These are phyloP conservation scores for Zosterops pallidus DNA, from an alignment of 2,113 vertebrate species.

Conservation along the genomic window DNA sequence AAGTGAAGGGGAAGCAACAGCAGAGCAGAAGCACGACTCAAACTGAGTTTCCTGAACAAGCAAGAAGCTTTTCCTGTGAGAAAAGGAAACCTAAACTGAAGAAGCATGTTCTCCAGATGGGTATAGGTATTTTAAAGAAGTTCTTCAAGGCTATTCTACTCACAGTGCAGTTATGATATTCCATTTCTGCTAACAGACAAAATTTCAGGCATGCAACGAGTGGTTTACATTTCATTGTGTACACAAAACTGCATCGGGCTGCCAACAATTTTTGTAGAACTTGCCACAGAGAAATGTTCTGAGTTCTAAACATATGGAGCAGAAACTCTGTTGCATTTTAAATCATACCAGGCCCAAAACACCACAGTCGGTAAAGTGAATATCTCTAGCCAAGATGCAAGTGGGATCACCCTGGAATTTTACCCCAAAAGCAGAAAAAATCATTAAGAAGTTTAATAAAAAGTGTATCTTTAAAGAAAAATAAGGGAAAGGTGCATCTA, in stretches of 20 bases:
- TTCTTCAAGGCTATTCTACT: background rate
- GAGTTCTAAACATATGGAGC: background rate
- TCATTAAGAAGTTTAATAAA: background rate
- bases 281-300: background rate
- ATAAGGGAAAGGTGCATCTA: background rate
- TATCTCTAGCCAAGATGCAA: background rate
- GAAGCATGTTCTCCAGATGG: background rate
- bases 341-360: background rate
- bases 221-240: background rate
- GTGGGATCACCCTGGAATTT: background rate
- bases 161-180: background rate
- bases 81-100: background rate
- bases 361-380: background rate
- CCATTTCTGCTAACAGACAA: background rate
- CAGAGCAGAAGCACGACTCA: background rate
- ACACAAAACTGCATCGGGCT: background rate
- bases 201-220: fast-evolving
- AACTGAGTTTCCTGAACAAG: background rate
- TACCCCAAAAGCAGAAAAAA: background rate
- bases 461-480: background rate
- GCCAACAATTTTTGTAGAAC: background rate
- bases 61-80: background rate
- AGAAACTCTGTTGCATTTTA: background rate
- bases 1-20: background rate
- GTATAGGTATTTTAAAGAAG: background rate